Evolutionary conservation across 2,888 invertebrate genomes (phyloP).

Genomic region (Muschampia plurimacula): DNA sequence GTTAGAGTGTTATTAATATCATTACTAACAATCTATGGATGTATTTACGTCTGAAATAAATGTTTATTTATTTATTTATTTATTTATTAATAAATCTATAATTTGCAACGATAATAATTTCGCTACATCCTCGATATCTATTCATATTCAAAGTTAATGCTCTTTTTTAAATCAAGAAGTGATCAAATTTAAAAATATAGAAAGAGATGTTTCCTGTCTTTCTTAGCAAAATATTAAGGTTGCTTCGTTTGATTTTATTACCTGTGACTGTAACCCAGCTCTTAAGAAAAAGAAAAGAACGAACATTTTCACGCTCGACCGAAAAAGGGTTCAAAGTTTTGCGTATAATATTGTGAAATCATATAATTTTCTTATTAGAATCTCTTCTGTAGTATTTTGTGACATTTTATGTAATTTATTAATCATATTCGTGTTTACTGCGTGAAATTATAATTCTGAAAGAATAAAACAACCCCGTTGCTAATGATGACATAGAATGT

Average conservation of each 20-base stretch:
- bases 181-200: not conserved
- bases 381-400: constrained; percentile 3
- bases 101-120: not conserved
- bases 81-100: not conserved
- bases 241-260: constrained; percentile 13
- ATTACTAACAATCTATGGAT: too few relatives aligned
- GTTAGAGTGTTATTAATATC: too few relatives aligned
- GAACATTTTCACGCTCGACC: constrained; percentile 10
- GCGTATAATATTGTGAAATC: constrained; percentile 5
- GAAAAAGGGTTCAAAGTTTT: constrained; percentile 31
- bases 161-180: not conserved
- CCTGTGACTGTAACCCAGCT: not conserved
- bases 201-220: not conserved
- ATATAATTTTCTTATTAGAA: constrained; percentile 14
- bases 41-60: too few relatives aligned
- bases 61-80: too few relatives aligned
- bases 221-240: not conserved
- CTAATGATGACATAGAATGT: too few relatives aligned
- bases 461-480: too few relatives aligned
- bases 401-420: not conserved
- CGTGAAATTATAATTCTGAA: too few relatives aligned
- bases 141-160: not conserved
- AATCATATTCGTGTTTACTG: not conserved
- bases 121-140: not conserved
- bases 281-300: constrained; percentile 12